Percentiles rank a stretch among this genome's conserved stretches.
These are phyloP conservation scores for Archips xylosteana DNA, from an alignment of 2,888 invertebrate genomes.

Conservation along the genomic window DNA sequence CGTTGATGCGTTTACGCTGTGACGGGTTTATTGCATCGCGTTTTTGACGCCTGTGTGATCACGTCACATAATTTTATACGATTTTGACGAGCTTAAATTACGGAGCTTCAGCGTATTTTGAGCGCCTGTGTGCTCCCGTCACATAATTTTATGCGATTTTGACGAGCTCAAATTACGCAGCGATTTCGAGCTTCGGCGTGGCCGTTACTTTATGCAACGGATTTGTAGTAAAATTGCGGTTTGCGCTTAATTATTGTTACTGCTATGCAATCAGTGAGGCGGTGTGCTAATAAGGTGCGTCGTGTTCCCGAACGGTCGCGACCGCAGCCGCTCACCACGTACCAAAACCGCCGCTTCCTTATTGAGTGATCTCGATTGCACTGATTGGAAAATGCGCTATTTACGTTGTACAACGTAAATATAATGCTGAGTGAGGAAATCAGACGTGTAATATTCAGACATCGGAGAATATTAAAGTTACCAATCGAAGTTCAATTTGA, in stretches of 20 bases:
- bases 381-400: conserved; percentile 43
- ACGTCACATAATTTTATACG: not conserved
- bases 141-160: no score
- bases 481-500: conserved; percentile 22
- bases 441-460: conserved; percentile 17
- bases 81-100: not conserved
- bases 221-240: conserved; percentile 7
- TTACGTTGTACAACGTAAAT: conserved; percentile 39
- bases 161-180: no score
- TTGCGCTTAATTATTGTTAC: conserved; percentile 31
- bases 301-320: conserved; percentile 22
- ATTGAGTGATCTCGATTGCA: conserved; percentile 59
- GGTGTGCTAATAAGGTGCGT: conserved; percentile 27
- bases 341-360: conserved; percentile 61
- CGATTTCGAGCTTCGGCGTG: no score
- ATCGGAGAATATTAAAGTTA: conserved; percentile 23
- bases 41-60: not conserved
- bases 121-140: not conserved
- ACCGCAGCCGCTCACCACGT: conserved; percentile 43
- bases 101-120: not conserved
- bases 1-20: not conserved
- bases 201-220: not conserved
- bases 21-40: not conserved
- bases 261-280: conserved; percentile 17
- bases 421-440: conserved; percentile 40